phyloP scores from a whole-genome alignment of 2,113 vertebrate genomes.

The Sigmodon hispidus region DNA sequence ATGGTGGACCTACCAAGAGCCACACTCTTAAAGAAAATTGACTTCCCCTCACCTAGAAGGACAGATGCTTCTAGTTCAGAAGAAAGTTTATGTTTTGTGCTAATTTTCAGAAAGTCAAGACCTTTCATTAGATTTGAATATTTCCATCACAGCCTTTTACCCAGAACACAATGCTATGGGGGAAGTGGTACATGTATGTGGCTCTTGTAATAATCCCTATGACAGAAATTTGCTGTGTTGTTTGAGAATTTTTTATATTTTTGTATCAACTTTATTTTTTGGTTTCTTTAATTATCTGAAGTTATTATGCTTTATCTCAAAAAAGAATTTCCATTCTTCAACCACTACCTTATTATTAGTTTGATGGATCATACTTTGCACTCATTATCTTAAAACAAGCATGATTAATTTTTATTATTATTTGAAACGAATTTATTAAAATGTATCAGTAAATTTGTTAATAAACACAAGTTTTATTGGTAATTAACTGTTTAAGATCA shows the following conservation, averaged over 20 bases:
- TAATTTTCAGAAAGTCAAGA: slow-evolving; percentile 10
- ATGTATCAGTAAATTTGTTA: neutral
- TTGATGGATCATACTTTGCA: neutral
- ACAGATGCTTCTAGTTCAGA: neutral
- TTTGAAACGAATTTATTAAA: neutral
- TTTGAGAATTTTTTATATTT: neutral
- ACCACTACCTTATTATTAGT: neutral
- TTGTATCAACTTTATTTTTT: neutral
- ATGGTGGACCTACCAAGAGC: neutral
- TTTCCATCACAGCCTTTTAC: neutral
- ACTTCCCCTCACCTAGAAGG: neutral
- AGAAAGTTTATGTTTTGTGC: slow-evolving; percentile 7
- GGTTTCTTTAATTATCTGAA: neutral
- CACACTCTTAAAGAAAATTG: neutral
- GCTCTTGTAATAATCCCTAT: neutral
- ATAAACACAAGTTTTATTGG: neutral
- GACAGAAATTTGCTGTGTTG: neutral
- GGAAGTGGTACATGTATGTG: neutral
- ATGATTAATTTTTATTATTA: slow-evolving; percentile 8
- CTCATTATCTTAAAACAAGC: slow-evolving; percentile 21
- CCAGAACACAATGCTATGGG: neutral
- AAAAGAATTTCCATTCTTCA: neutral
- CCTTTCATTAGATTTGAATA: neutral
- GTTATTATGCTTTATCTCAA: neutral
- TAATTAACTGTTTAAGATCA: neutral